phyloP scores from a whole-genome alignment of 1,140 invertebrate genomes.

The Onthophagus taurus region DNA sequence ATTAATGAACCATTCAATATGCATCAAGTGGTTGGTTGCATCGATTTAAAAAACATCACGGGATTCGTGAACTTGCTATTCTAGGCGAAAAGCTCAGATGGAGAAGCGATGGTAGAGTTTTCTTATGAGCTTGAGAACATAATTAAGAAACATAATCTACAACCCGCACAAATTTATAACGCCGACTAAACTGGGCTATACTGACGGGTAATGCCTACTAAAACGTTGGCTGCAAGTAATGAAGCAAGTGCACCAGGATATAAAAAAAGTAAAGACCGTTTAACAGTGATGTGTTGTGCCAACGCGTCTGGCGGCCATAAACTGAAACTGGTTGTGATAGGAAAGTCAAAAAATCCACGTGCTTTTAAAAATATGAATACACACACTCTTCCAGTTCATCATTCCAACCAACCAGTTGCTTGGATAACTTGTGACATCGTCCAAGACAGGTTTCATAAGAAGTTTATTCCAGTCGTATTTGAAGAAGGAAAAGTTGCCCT shows the following conservation, averaged over 20 bases:
- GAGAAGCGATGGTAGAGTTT: too few species aligned
- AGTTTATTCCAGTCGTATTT: too few species aligned
- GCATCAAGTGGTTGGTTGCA: too few species aligned
- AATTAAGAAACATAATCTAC: too few species aligned
- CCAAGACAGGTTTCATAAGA: too few species aligned
- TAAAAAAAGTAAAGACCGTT: conserved; percentile 32
- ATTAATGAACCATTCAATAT: too few species aligned
- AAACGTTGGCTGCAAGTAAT: conserved; percentile 21
- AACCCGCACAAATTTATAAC: conserved; percentile 7
- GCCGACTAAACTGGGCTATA: conserved; percentile 18
- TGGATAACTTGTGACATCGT: too few species aligned
- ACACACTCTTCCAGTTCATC: background rate
- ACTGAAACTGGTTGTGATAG: background rate
- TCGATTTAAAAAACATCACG: too few species aligned
- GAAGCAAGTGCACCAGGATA: conserved; percentile 17
- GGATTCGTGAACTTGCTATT: too few species aligned
- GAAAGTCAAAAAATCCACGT: background rate
- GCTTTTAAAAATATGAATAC: conserved; percentile 1
- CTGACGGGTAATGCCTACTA: conserved; percentile 26
- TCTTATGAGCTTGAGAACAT: too few species aligned
- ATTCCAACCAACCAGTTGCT: background rate
- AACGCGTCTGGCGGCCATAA: conserved; percentile 30
- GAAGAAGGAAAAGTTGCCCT: too few species aligned
- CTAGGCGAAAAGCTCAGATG: too few species aligned
- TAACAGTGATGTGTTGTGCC: conserved; percentile 33